Percentiles rank a stretch among this genome's conserved stretches.
phyloP scores from a whole-genome alignment of 2,113 vertebrate genomes.

The Noctilio leporinus region DNA sequence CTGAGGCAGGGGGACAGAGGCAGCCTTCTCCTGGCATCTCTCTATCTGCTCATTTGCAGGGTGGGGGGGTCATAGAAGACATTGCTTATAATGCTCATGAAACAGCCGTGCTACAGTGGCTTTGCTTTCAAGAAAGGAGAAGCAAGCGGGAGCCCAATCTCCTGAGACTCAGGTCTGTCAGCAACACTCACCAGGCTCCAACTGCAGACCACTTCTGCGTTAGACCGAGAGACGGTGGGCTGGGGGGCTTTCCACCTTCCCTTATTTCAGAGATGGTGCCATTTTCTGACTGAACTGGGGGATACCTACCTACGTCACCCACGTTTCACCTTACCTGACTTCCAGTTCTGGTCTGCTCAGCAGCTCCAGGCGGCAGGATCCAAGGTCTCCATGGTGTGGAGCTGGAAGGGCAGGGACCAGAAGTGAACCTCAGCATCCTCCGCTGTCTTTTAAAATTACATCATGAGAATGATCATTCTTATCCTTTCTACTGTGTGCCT shows the following conservation, averaged over 20 bases:
- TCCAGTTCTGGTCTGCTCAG: conserved; percentile 16
- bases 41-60: background rate
- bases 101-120: background rate
- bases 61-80: background rate
- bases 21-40: background rate
- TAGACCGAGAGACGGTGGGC: background rate
- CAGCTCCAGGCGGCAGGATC: conserved; percentile 44
- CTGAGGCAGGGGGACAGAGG: background rate
- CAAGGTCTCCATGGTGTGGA: conserved; percentile 77
- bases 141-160: background rate
- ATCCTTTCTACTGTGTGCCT: background rate
- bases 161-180: background rate
- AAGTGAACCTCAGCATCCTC: background rate
- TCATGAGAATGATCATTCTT: background rate
- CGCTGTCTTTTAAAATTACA: background rate
- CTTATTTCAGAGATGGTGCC: background rate
- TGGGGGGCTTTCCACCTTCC: fast-evolving
- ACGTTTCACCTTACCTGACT: conserved; percentile 60
- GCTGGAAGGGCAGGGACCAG: conserved; percentile 27
- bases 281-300: background rate
- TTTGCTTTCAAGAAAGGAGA: background rate
- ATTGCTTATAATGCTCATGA: background rate
- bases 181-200: background rate
- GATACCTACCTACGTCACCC: background rate
- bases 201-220: background rate